Evolutionary conservation across 2,797 vertebrate species (phyloP).

Genomic region (Sebastes melanostomus): DNA sequence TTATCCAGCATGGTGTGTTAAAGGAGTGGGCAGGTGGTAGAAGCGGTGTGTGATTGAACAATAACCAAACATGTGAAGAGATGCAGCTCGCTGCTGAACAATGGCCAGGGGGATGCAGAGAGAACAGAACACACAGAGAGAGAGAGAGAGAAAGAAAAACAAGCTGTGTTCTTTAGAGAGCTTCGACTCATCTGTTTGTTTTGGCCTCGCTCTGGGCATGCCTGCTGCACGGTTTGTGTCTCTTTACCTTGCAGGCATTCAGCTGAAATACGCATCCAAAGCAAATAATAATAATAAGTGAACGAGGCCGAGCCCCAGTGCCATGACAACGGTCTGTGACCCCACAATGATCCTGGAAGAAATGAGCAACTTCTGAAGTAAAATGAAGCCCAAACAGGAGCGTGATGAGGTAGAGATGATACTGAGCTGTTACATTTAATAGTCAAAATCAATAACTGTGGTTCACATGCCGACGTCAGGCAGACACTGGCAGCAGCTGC

Average conservation of each 20-base stretch:
- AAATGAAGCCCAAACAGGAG: not conserved
- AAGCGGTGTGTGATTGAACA: slow-evolving; percentile 46
- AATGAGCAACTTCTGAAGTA: not conserved
- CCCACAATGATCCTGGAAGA: not conserved
- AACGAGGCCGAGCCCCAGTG: not conserved
- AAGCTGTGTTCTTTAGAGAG: slow-evolving; percentile 21
- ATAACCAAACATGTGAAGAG: slow-evolving; percentile 51
- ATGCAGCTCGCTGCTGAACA: slow-evolving; percentile 48
- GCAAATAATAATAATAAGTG: not conserved
- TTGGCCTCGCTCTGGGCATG: slow-evolving; percentile 13
- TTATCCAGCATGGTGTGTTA: slow-evolving; percentile 18
- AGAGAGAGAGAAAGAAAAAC: not conserved
- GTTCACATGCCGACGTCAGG: not conserved
- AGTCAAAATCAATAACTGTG: not conserved
- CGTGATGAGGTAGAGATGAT: not conserved
- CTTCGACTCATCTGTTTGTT: slow-evolving; percentile 25
- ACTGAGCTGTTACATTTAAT: not conserved
- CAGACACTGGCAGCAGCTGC: not conserved
- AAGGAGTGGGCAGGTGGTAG: slow-evolving; percentile 61
- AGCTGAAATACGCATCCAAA: slow-evolving; percentile 23
- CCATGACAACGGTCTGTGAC: not conserved
- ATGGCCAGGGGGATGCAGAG: slow-evolving; percentile 10
- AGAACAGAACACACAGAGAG: not conserved
- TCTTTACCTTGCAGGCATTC: slow-evolving; percentile 34
- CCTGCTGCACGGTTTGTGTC: slow-evolving; percentile 1